phyloP scores from a whole-genome alignment of 2,797 vertebrate species.

The Schizopygopsis malacanthus region DNA sequence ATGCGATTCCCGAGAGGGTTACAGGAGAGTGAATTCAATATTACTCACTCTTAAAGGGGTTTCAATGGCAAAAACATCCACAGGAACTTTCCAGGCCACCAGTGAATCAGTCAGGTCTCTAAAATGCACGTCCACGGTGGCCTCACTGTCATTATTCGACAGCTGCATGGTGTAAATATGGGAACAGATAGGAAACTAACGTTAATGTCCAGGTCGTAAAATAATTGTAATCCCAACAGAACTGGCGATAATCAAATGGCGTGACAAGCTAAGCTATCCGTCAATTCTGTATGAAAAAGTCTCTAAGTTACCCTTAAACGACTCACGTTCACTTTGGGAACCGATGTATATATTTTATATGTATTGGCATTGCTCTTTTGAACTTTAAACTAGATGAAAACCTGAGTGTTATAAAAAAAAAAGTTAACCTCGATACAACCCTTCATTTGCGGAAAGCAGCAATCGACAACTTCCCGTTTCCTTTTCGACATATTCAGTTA shows the following conservation, averaged over 20 bases:
- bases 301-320: neutral
- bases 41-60: slow-evolving; percentile 70
- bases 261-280: neutral
- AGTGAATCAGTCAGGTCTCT: slow-evolving; percentile 76
- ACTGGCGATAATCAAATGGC: neutral
- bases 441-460: neutral
- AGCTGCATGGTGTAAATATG: slow-evolving; percentile 67
- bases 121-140: slow-evolving; percentile 77
- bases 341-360: neutral
- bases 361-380: neutral
- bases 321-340: neutral
- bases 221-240: neutral
- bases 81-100: slow-evolving; percentile 77
- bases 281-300: neutral
- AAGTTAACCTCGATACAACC: neutral
- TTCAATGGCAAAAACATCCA: slow-evolving; percentile 73
- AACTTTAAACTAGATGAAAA: neutral
- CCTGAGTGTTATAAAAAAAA: neutral
- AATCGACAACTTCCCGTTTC: slow-evolving; percentile 40
- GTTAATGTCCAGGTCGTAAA: neutral
- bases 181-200: neutral
- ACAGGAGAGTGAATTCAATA: neutral
- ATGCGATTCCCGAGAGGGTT: neutral
- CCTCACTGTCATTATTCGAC: slow-evolving; percentile 60
- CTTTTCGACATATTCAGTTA: neutral